Conservation (phyloP, 2,888 invertebrate genomes). For the Lathronympha strigana region DNA sequence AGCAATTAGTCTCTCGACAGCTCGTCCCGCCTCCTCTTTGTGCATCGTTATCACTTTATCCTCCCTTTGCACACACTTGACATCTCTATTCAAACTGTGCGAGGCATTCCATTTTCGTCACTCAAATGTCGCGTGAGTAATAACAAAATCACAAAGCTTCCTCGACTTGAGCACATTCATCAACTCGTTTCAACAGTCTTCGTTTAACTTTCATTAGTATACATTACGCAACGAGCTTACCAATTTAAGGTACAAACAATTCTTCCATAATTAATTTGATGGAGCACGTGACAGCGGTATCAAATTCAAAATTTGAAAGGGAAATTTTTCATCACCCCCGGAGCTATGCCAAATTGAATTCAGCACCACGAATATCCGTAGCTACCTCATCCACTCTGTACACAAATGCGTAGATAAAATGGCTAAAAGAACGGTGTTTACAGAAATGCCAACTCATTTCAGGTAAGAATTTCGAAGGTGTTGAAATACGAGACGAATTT, state of each 20-base stretch:
- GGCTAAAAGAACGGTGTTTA: slow-evolving; percentile 45
- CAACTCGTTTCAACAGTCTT: slow-evolving; percentile 37
- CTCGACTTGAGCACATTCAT: slow-evolving; percentile 30
- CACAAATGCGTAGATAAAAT: slow-evolving; percentile 37
- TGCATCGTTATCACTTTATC: slow-evolving; percentile 49
- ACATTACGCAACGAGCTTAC: slow-evolving; percentile 51
- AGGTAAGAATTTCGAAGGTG: slow-evolving; percentile 47
- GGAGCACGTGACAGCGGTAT: slow-evolving; percentile 71
- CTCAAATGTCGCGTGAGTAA: slow-evolving; percentile 45
- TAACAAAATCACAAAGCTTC: slow-evolving; percentile 40
- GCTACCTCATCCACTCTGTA: slow-evolving; percentile 43
- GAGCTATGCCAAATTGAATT: slow-evolving; percentile 74
- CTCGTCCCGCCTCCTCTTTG: slow-evolving; percentile 46
- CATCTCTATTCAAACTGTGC: slow-evolving; percentile 27
- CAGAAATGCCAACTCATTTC: slow-evolving; percentile 49
- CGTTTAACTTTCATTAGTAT: slow-evolving; percentile 51
- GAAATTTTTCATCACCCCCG: slow-evolving; percentile 75
- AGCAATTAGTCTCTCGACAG: slow-evolving; percentile 62
- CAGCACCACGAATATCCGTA: slow-evolving; percentile 60
- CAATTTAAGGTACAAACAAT: slow-evolving; percentile 60
- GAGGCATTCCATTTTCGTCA: slow-evolving; percentile 43
- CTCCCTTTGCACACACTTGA: slow-evolving; percentile 42
- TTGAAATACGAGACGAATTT: slow-evolving; percentile 46
- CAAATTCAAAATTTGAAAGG: slow-evolving; percentile 75
- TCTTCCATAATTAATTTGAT: slow-evolving; percentile 72